These are phyloP conservation scores for Oxystoma pomonae DNA, from an alignment of 2,888 invertebrate genomes.

Conservation along the genomic window DNA sequence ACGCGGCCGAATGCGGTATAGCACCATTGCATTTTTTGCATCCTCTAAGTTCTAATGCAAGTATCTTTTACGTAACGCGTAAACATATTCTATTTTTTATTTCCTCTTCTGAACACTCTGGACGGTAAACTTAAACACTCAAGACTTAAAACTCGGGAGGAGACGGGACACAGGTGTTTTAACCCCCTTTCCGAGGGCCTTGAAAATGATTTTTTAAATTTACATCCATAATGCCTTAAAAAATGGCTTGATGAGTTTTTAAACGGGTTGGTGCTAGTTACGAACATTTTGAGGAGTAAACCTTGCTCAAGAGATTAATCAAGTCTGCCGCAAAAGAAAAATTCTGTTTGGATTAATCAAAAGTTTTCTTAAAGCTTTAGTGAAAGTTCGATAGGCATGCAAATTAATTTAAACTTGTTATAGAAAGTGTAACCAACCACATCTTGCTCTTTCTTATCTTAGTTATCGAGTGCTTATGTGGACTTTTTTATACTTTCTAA, in stretches of 20 bases:
- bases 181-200: slow-evolving; percentile 12
- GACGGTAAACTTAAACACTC: not conserved
- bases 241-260: slow-evolving; percentile 20
- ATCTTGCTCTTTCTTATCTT: too few species aligned
- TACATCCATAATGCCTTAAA: slow-evolving; percentile 41
- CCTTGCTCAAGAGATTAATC: not conserved
- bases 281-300: not conserved
- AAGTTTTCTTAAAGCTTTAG: too few species aligned
- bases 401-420: too few species aligned
- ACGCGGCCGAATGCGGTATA: too few species aligned
- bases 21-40: too few species aligned
- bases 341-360: not conserved
- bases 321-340: not conserved
- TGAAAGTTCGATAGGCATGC: too few species aligned
- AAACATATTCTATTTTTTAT: too few species aligned
- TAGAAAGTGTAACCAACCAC: too few species aligned
- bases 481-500: too few species aligned
- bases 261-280: slow-evolving; percentile 10
- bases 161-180: not conserved
- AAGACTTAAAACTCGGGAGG: not conserved
- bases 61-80: too few species aligned
- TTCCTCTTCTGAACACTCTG: not conserved
- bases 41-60: too few species aligned
- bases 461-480: too few species aligned
- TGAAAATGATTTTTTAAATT: slow-evolving; percentile 37